Percentiles rank a stretch among this genome's conserved stretches.
Evolutionary conservation across 1,140 invertebrate genomes (phyloP).

Genomic region (Cryptotermes secundus): DNA sequence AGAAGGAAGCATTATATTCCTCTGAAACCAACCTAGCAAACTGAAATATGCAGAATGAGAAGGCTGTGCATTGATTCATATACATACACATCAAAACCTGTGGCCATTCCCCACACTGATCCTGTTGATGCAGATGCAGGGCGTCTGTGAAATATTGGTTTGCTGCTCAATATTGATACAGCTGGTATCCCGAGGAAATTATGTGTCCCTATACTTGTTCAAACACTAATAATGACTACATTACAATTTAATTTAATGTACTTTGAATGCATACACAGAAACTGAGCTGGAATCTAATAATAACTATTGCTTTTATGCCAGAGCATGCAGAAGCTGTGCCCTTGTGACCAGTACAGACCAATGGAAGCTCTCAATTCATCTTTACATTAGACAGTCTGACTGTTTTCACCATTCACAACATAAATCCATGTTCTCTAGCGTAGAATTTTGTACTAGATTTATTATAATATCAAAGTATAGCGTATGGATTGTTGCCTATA

Average conservation of each 20-base stretch:
- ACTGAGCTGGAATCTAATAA: neutral
- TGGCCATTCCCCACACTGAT: no score
- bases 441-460: slow-evolving; percentile 15
- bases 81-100: no score
- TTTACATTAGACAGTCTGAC: neutral
- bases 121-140: no score
- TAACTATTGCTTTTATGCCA: neutral
- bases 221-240: neutral
- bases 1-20: no score
- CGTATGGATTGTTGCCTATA: slow-evolving; percentile 10
- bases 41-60: no score
- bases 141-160: no score
- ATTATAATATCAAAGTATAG: neutral
- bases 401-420: neutral
- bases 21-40: no score
- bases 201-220: no score
- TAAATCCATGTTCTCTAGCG: neutral
- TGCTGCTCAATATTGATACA: no score
- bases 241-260: neutral
- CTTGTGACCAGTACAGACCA: neutral
- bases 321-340: neutral
- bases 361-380: neutral
- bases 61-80: no score
- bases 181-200: no score
- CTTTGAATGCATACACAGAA: neutral